Percentiles rank a stretch among this genome's conserved stretches.
phyloP scores from a whole-genome alignment of 2,797 vertebrate genomes.

The Smutsia gigantea region DNA sequence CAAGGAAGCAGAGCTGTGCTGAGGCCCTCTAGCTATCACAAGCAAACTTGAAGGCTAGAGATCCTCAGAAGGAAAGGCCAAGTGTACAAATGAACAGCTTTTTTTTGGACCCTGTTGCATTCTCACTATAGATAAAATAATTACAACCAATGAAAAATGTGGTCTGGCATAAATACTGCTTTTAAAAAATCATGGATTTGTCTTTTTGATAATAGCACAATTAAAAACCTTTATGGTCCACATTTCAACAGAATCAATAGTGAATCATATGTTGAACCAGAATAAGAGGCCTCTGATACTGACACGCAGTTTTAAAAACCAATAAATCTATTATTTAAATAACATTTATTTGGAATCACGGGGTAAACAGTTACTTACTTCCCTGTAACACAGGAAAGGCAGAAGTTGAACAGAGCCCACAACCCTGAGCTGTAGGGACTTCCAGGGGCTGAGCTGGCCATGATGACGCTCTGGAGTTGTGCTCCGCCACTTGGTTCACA shows the following conservation, averaged over 20 bases:
- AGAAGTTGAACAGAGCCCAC: neutral
- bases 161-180: neutral
- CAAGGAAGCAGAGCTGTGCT: neutral
- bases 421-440: neutral
- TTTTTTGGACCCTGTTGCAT: neutral
- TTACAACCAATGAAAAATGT: neutral
- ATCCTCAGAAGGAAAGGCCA: neutral
- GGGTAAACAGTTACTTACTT: neutral
- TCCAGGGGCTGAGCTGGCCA: neutral
- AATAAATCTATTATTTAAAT: neutral
- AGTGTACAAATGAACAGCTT: neutral
- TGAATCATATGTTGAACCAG: neutral
- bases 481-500: fast-evolving
- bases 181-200: neutral
- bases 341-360: neutral
- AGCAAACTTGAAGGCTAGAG: neutral
- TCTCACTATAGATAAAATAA: neutral
- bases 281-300: neutral
- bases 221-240: neutral
- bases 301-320: neutral
- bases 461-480: neutral
- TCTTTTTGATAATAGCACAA: neutral
- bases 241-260: neutral
- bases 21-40: neutral
- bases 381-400: neutral